Conservation (phyloP, 2,888 invertebrate genomes). For the Megastigmus dorsalis region DNA sequence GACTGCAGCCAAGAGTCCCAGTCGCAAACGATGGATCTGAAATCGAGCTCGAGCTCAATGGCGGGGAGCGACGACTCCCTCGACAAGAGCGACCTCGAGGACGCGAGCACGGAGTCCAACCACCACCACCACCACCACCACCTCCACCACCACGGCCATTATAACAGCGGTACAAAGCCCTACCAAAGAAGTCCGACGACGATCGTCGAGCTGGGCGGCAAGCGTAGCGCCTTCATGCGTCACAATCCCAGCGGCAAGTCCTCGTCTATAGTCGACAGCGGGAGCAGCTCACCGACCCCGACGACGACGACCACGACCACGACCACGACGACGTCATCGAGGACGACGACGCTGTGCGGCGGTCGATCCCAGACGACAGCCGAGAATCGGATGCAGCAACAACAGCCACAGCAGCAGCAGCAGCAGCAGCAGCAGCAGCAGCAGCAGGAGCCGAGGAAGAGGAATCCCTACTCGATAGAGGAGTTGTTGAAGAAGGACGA, state of each 20-base stretch:
- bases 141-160: background rate
- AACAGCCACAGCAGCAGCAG: constrained; percentile 49
- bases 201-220: constrained; percentile 67
- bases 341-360: too few relatives aligned
- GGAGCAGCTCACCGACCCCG: constrained; percentile 27
- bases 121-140: constrained; percentile 57
- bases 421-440: constrained; percentile 54
- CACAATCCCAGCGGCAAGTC: constrained; percentile 28
- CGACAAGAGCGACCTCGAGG: constrained; percentile 75
- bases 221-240: constrained; percentile 68
- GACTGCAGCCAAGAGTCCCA: constrained; percentile 64
- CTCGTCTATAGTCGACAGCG: constrained; percentile 14
- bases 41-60: constrained; percentile 76
- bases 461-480: constrained; percentile 91
- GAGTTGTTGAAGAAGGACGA: constrained; percentile 89
- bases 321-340: too few relatives aligned
- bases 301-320: background rate
- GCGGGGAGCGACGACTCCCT: constrained; percentile 79
- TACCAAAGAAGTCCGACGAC: constrained; percentile 66
- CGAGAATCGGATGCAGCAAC: too few relatives aligned
- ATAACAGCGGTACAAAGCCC: constrained; percentile 60
- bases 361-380: too few relatives aligned
- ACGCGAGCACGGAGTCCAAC: constrained; percentile 65
- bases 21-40: constrained; percentile 70
- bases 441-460: constrained; percentile 76